Percentiles rank a stretch among this genome's conserved stretches.
Conservation (phyloP, 2,888 invertebrate species). For the Drosophila mimetica region DNA sequence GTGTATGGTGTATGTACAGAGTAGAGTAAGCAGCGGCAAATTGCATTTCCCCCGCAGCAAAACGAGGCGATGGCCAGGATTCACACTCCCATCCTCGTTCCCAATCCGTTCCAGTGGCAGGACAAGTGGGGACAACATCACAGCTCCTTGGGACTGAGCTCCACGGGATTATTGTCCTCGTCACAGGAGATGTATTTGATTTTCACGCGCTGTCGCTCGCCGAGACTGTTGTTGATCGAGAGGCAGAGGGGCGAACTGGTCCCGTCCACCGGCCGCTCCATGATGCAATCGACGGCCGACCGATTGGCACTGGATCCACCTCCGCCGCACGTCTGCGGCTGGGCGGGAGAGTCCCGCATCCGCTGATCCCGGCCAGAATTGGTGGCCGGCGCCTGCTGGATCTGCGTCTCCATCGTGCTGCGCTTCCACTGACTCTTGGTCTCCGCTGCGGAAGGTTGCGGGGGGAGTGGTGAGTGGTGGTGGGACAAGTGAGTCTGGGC, state of each 20-base stretch:
- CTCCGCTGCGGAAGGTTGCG: conserved; percentile 58
- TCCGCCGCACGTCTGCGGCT: conserved; percentile 2
- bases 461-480: conserved; percentile 14
- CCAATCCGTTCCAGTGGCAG: conserved; percentile 6
- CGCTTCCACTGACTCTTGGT: conserved; percentile 81
- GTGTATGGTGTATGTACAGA: conserved; percentile 26
- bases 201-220: conserved; percentile 69
- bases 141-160: conserved; percentile 53
- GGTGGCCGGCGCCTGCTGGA: conserved; percentile 66
- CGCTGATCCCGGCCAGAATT: conserved; percentile 42
- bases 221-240: conserved; percentile 66
- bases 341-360: neutral
- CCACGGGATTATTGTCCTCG: conserved; percentile 81
- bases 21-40: conserved; percentile 23
- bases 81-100: too few relatives aligned
- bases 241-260: conserved; percentile 72
- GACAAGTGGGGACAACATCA: conserved; percentile 46
- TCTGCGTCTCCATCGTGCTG: conserved; percentile 83
- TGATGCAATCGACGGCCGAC: conserved; percentile 62
- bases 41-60: conserved; percentile 25
- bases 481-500: conserved; percentile 20
- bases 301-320: neutral
- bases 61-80: neutral
- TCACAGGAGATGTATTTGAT: conserved; percentile 82
- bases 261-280: conserved; percentile 57